Conservation (phyloP, 30 jellyfish, hydroid and myxozoan genomes). For the Turritopsis dohrnii region DNA sequence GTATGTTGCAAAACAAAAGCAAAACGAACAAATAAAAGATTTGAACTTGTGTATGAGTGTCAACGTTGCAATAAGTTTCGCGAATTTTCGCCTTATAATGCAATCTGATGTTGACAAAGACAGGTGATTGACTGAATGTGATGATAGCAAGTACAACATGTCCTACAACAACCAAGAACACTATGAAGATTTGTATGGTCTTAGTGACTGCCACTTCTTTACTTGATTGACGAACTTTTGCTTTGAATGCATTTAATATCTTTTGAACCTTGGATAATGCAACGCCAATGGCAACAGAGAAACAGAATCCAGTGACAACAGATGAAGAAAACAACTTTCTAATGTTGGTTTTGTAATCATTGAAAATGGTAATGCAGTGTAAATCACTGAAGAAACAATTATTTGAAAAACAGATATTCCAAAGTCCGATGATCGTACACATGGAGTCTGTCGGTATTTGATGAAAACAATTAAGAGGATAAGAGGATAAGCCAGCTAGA, state of each 20-base stretch:
- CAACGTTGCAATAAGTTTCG: background rate
- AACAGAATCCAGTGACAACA: background rate
- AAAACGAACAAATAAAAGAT: background rate
- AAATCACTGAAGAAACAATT: background rate
- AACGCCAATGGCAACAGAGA: background rate
- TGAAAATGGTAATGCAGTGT: background rate
- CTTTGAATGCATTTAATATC: background rate
- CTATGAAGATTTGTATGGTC: background rate
- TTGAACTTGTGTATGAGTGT: background rate
- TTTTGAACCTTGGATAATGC: background rate
- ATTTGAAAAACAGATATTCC: background rate
- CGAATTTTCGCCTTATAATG: background rate
- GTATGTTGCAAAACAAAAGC: background rate
- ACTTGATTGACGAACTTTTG: background rate
- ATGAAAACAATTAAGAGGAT: background rate
- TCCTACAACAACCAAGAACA: background rate
- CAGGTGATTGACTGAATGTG: background rate
- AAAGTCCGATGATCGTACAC: background rate
- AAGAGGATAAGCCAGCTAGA: background rate
- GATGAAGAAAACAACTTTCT: background rate
- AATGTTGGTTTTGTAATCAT: slow-evolving; percentile 10
- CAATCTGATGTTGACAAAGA: background rate
- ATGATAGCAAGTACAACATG: background rate
- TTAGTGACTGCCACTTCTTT: background rate
- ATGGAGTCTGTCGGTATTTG: slow-evolving; percentile 9